Base-by-base conservation (phyloP, 2,888 invertebrate species). In the Rhaphigaster nebulosa region DNA sequence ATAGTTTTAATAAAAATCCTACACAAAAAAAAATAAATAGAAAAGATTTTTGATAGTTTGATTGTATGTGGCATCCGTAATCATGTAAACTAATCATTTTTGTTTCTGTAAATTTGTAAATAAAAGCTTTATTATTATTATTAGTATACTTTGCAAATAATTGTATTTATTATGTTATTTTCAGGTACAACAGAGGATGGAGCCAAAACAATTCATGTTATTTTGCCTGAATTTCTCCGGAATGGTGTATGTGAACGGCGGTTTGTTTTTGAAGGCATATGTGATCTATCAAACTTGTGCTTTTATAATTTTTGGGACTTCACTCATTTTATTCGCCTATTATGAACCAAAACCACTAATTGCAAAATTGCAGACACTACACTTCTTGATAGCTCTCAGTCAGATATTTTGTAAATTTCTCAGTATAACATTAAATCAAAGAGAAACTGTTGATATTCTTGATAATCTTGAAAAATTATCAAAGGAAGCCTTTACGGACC, bases 351-450 rank as follows among this genome's bases (percentile, higher is more conserved):
- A 89, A 34, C 76, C 89, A 45, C 1, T 89, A 8, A 89, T 89
- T 45, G 76, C 45, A 18, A 89, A 89, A 70, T 34, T 89, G 29
- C 89, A 89, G 50, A 89, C 89, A 6, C 50, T 89, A 0, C 89
- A 89, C 52, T 89, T 65, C 70, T 70, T 89, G n/a, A 76, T 89
- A 65, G 89, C 89, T 29, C 89, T 89, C 0, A 50, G 60, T 29
- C 89, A 89, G 20, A 89, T 89, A 45, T 89, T 89, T 70, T 89
- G 41, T 70, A 89, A 89, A 50, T 89, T 89, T 50, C 52, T 89
- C 3, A 89, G 89, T 65, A 89, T 89, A 41, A 29, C 65, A 20
- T 45, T 76, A 29, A 89, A 89, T 89, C 89, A 89, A 20, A 76
- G 70, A 50, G 76, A 70, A 76, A 76, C 76, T 18, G 34, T 89